Conservation (phyloP, 2,888 invertebrate genomes). For the Tuberolachnus salignus region DNA sequence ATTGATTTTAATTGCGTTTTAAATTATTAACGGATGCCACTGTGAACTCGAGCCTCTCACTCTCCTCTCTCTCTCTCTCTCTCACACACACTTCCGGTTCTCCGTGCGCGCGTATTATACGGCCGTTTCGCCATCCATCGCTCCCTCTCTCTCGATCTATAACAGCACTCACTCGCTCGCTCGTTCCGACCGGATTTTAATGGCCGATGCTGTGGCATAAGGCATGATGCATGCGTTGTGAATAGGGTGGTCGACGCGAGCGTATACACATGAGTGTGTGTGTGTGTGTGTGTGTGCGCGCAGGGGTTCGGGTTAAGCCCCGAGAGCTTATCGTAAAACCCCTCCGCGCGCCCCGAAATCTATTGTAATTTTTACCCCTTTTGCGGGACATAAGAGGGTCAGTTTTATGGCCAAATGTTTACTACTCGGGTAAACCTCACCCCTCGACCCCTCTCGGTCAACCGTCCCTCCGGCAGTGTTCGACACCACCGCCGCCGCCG, state of each 20-base stretch:
- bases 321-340: conserved; percentile 55
- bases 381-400: conserved; percentile 56
- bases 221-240: conserved; percentile 48
- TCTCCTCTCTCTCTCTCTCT: background rate
- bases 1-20: conserved; percentile 54
- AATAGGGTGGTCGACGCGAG: conserved; percentile 28
- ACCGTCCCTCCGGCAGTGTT: conserved; percentile 51
- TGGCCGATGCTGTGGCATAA: conserved; percentile 56
- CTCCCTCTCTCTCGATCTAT: no score
- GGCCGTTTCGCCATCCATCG: no score
- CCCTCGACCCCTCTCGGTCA: conserved; percentile 47
- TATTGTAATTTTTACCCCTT: conserved; percentile 57
- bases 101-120: background rate
- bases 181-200: conserved; percentile 50
- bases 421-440: conserved; percentile 57
- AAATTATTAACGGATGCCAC: conserved; percentile 55
- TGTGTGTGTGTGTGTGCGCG: no score
- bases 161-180: background rate
- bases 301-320: conserved; percentile 51
- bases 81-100: background rate
- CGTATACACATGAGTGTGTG: background rate
- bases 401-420: conserved; percentile 57
- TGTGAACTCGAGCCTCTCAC: conserved; percentile 35
- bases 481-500: conserved; percentile 42
- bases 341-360: conserved; percentile 47